A percentile compares a stretch with the other conserved stretches of the same genome.
Evolutionary conservation across 2,797 vertebrate genomes (phyloP).

Genomic region (Macropodus opercularis): DNA sequence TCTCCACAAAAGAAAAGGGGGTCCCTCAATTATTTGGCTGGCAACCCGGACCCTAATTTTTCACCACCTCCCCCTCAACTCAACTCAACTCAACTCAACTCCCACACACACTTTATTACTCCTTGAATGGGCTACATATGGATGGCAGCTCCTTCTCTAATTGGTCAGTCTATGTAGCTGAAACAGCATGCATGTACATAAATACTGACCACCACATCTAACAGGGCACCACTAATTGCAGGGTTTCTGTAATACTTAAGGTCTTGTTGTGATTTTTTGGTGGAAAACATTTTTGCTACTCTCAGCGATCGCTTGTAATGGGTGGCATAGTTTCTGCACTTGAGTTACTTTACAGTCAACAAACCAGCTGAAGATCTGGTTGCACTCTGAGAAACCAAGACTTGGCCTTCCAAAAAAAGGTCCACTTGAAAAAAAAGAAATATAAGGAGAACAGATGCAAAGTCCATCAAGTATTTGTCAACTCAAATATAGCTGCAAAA

Average conservation of each 20-base stretch:
- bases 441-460: constrained; percentile 44
- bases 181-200: constrained; percentile 52
- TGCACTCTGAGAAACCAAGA: constrained; percentile 30
- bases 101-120: constrained; percentile 44
- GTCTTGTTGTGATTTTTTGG: constrained; percentile 60
- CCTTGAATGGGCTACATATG: constrained; percentile 40
- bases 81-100: constrained; percentile 24
- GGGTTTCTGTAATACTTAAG: constrained; percentile 45
- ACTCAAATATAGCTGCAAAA: constrained; percentile 28
- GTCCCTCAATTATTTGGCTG: constrained; percentile 56
- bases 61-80: constrained; percentile 27
- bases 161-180: constrained; percentile 31
- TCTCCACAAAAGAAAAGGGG: constrained; percentile 65
- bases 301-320: constrained; percentile 41
- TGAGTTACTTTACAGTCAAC: constrained; percentile 36
- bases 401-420: constrained; percentile 15
- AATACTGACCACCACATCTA: constrained; percentile 62
- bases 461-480: constrained; percentile 22
- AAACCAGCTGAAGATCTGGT: constrained; percentile 48
- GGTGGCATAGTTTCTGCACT: constrained; percentile 42
- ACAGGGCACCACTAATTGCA: constrained; percentile 63
- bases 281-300: constrained; percentile 39
- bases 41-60: constrained; percentile 45
- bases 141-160: constrained; percentile 42
- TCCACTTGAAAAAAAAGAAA: constrained; percentile 23